These are phyloP conservation scores for Pterocles gutturalis DNA, from an alignment of 2,113 vertebrate genomes.

Conservation along the genomic window DNA sequence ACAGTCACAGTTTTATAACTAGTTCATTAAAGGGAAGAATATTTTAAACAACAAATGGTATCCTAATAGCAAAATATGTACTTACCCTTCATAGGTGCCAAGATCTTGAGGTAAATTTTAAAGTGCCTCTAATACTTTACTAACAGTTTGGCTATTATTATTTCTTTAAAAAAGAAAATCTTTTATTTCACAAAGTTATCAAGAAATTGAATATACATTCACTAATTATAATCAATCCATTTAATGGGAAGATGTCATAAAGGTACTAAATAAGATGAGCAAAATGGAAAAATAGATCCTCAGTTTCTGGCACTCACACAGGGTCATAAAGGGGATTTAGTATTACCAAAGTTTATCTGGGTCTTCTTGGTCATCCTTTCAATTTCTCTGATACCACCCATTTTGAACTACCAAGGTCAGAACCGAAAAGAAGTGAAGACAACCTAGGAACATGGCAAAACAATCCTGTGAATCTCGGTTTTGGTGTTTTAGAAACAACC, in stretches of 20 bases:
- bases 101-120: neutral
- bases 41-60: neutral
- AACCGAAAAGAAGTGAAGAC: neutral
- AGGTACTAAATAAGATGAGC: neutral
- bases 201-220: neutral
- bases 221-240: neutral
- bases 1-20: conserved; percentile 3
- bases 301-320: neutral
- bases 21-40: neutral
- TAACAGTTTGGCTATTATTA: neutral
- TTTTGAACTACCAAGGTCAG: neutral
- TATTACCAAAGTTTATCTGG: neutral
- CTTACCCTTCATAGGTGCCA: neutral
- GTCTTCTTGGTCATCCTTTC: neutral
- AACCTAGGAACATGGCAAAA: neutral
- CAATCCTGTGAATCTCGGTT: neutral
- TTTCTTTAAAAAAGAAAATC: conserved; percentile 8
- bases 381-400: neutral
- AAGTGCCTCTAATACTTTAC: neutral
- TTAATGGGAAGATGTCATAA: neutral
- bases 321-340: neutral
- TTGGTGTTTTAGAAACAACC: neutral
- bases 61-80: neutral
- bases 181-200: neutral
- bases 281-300: neutral